A percentile compares a stretch with the other conserved stretches of the same genome.
Conservation (phyloP, 2,797 vertebrate species). For the Salmo trutta region DNA sequence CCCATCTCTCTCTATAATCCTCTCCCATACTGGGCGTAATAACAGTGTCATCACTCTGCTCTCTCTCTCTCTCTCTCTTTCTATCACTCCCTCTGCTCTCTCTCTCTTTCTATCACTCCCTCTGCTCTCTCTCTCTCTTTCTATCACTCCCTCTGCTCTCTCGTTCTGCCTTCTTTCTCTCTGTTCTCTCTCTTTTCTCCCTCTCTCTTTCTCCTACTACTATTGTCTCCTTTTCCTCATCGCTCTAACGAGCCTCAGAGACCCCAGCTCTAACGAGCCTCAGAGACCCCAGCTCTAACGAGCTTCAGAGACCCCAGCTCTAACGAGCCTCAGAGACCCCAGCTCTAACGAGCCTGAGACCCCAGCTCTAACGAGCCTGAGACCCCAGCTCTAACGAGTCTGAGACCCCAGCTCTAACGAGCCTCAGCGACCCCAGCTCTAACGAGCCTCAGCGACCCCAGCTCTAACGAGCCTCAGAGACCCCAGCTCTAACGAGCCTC, state of each 20-base stretch:
- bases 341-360: too few relatives aligned
- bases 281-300: too few relatives aligned
- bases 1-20: constrained; percentile 53
- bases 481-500: too few relatives aligned
- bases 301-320: too few relatives aligned
- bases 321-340: too few relatives aligned
- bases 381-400: too few relatives aligned
- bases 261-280: not conserved
- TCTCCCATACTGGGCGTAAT: constrained; percentile 46
- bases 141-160: constrained; percentile 1
- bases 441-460: too few relatives aligned
- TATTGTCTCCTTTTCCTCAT: constrained; percentile 9
- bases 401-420: too few relatives aligned
- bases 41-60: constrained; percentile 35
- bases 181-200: too few relatives aligned
- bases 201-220: constrained; percentile 1
- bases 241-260: constrained; percentile 24
- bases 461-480: too few relatives aligned
- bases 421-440: too few relatives aligned
- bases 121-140: not conserved
- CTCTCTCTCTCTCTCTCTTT: constrained; percentile 1
- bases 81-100: constrained; percentile 20
- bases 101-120: constrained; percentile 3
- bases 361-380: too few relatives aligned
- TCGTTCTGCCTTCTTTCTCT: not conserved